Conservation (phyloP, 2,888 invertebrate genomes). For the Erannis defoliaria region DNA sequence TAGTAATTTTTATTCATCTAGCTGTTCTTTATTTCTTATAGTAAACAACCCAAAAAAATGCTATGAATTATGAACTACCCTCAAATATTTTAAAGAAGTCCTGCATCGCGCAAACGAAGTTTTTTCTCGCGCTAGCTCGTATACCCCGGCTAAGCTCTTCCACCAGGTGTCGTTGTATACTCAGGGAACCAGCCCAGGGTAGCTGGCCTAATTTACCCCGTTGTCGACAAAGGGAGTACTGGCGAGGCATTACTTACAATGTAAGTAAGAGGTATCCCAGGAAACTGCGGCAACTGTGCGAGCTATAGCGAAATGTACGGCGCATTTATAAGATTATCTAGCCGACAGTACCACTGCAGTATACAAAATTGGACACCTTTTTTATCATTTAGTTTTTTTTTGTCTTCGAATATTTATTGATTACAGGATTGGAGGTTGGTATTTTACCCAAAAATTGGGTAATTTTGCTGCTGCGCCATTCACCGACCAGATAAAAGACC, state of each 20-base stretch:
- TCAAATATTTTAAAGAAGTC: not conserved
- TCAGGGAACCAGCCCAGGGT: slow-evolving; percentile 55
- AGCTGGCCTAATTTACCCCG: slow-evolving; percentile 44
- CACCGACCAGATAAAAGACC: too few relatives aligned
- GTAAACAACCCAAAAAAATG: too few relatives aligned
- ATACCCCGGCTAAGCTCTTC: not conserved
- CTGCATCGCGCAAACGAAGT: slow-evolving; percentile 58
- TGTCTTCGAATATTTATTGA: too few relatives aligned
- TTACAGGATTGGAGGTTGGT: too few relatives aligned
- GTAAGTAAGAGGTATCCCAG: slow-evolving; percentile 37
- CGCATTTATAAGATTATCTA: slow-evolving; percentile 25
- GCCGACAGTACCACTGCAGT: slow-evolving; percentile 49
- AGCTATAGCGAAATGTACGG: slow-evolving; percentile 47
- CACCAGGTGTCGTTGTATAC: slow-evolving; percentile 59
- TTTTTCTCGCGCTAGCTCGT: slow-evolving; percentile 38
- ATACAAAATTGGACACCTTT: slow-evolving; percentile 55
- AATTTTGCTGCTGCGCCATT: too few relatives aligned
- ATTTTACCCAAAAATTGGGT: too few relatives aligned
- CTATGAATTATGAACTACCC: too few relatives aligned
- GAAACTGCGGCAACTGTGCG: slow-evolving; percentile 19
- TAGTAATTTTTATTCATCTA: too few relatives aligned
- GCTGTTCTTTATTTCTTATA: too few relatives aligned
- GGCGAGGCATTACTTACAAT: slow-evolving; percentile 41
- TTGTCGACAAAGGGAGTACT: slow-evolving; percentile 18
- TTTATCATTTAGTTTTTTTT: too few relatives aligned